A percentile compares a stretch with the other conserved stretches of the same genome.
phyloP scores from a whole-genome alignment of 2,797 vertebrate genomes.

The Thalassophryne amazonica region DNA sequence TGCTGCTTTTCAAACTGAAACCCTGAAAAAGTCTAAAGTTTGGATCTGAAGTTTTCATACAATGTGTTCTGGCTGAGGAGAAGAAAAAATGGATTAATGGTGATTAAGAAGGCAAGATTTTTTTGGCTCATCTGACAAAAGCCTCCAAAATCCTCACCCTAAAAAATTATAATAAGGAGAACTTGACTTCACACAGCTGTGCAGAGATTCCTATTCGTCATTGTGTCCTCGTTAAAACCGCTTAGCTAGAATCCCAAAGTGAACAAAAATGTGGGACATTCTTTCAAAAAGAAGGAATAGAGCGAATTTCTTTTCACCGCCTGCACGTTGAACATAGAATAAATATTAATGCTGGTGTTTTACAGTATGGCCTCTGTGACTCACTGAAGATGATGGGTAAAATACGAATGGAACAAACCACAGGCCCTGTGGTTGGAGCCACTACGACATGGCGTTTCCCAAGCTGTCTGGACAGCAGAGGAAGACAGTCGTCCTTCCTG shows the following conservation, averaged over 20 bases:
- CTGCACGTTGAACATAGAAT: slow-evolving; percentile 8
- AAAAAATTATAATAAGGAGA: slow-evolving; percentile 4
- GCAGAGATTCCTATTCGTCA: not conserved
- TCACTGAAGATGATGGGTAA: too few species aligned
- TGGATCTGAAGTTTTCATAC: slow-evolving; percentile 12
- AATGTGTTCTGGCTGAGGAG: slow-evolving; percentile 1
- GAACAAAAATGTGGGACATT: slow-evolving; percentile 6
- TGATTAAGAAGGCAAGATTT: slow-evolving; percentile 24
- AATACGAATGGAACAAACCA: too few species aligned
- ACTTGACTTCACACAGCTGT: slow-evolving; percentile 20
- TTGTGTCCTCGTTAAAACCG: slow-evolving; percentile 1
- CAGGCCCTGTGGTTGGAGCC: too few species aligned
- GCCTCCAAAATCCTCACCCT: slow-evolving; percentile 4
- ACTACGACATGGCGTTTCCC: too few species aligned
- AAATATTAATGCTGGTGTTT: slow-evolving; percentile 17
- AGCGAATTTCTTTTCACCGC: not conserved
- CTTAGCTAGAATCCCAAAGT: slow-evolving; percentile 4
- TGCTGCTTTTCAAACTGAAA: slow-evolving; percentile 4
- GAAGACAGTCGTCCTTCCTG: too few species aligned
- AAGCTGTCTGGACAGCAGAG: too few species aligned
- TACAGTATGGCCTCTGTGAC: not conserved
- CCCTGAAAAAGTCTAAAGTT: slow-evolving; percentile 8
- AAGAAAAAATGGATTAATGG: slow-evolving; percentile 41
- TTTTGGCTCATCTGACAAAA: slow-evolving; percentile 12
- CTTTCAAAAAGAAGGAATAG: not conserved